Conservation (phyloP, 2,113 vertebrate genomes). For the Hoplias malabaricus region DNA sequence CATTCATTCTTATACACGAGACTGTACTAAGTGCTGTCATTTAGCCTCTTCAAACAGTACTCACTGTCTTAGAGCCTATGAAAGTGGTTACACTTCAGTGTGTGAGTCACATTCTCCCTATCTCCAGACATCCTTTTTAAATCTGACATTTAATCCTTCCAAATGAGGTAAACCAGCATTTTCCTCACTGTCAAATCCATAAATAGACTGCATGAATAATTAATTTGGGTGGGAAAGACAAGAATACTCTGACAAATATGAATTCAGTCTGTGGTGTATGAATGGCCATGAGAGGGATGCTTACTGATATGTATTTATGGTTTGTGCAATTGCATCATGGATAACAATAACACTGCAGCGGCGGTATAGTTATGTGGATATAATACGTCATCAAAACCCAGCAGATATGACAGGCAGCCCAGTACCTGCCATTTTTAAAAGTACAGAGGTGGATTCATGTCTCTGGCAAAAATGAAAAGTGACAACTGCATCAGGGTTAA, state of each 20-base stretch:
- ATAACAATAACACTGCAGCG: slow-evolving; percentile 7
- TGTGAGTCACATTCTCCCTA: slow-evolving; percentile 61
- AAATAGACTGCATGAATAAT: slow-evolving; percentile 50
- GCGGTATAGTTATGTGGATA: slow-evolving; percentile 13
- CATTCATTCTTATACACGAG: too few species aligned
- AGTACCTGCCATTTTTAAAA: slow-evolving; percentile 10
- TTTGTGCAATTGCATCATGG: slow-evolving; percentile 18
- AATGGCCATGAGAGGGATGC: slow-evolving; percentile 21
- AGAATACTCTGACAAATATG: slow-evolving; percentile 51
- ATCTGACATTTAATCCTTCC: slow-evolving; percentile 54
- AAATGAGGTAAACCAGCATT: slow-evolving; percentile 24
- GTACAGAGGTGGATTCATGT: slow-evolving; percentile 15
- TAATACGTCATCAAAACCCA: not conserved
- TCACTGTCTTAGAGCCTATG: slow-evolving; percentile 11
- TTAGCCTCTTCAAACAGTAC: too few species aligned
- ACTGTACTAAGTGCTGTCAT: too few species aligned
- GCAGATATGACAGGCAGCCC: slow-evolving; percentile 12
- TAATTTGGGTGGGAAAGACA: slow-evolving; percentile 57
- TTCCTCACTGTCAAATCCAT: slow-evolving; percentile 45
- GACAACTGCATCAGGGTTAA: slow-evolving; percentile 40
- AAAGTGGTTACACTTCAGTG: slow-evolving; percentile 56
- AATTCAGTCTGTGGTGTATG: slow-evolving; percentile 13
- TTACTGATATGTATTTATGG: not conserved
- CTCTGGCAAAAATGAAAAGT: slow-evolving; percentile 25
- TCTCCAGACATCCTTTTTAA: slow-evolving; percentile 67